Conservation (phyloP, 2,888 invertebrate species). For the Hesperia comma region DNA sequence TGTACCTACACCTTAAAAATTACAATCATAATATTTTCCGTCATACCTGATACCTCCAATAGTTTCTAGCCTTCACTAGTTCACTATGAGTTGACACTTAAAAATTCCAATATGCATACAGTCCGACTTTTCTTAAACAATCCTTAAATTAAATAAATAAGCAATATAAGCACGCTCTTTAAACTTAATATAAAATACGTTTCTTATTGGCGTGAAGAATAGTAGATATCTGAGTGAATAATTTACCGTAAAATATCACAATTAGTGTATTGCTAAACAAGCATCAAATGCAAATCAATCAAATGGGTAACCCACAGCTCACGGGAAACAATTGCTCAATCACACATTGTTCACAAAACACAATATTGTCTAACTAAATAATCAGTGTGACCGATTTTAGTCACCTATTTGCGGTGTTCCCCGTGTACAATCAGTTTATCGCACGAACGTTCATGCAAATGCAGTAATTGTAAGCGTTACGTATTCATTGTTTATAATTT, state of each 20-base stretch:
- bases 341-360: conserved; percentile 39
- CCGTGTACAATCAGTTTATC: conserved; percentile 36
- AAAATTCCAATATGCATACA: too few relatives aligned
- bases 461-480: conserved; percentile 36
- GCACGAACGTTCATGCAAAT: conserved; percentile 26
- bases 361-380: conserved; percentile 42
- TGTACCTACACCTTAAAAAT: not conserved
- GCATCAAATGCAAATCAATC: conserved; percentile 35
- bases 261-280: conserved; percentile 15
- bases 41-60: too few relatives aligned
- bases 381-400: conserved; percentile 45
- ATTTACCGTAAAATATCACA: conserved; percentile 2
- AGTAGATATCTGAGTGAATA: not conserved
- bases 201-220: not conserved
- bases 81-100: too few relatives aligned
- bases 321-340: conserved; percentile 45
- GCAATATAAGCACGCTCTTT: not conserved
- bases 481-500: conserved; percentile 32
- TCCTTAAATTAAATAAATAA: not conserved
- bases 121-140: too few relatives aligned
- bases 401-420: conserved; percentile 41
- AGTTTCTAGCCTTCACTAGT: too few relatives aligned
- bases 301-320: conserved; percentile 28
- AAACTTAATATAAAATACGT: conserved; percentile 5
- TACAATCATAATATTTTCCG: too few relatives aligned